Evolutionary conservation across 1,140 invertebrate genomes (phyloP).

Genomic region (Drosophila gunungcola): DNA sequence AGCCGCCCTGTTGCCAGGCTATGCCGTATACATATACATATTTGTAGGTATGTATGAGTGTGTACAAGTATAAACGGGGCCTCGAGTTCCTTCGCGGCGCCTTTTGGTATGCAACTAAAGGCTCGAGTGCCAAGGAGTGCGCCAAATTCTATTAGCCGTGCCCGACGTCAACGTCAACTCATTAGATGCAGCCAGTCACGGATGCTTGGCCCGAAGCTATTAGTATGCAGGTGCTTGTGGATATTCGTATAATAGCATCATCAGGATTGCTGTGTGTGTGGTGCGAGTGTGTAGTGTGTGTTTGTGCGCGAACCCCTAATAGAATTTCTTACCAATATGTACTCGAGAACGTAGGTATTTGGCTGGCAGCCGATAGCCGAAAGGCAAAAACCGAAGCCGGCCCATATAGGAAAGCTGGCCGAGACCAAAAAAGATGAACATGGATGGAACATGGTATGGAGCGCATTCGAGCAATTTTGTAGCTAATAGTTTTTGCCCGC

Average conservation of each 20-base stretch:
- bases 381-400: conserved; percentile 44
- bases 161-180: conserved; percentile 49
- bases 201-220: conserved; percentile 53
- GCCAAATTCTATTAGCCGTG: conserved; percentile 58
- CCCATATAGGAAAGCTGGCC: conserved; percentile 57
- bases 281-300: conserved; percentile 2
- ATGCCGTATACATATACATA: background rate
- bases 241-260: conserved; percentile 74
- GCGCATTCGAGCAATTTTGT: conserved; percentile 63
- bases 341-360: conserved; percentile 12
- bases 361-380: conserved; percentile 19
- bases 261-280: conserved; percentile 39
- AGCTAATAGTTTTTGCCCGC: conserved; percentile 64
- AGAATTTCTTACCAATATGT: conserved; percentile 55
- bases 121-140: conserved; percentile 40
- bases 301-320: conserved; percentile 44
- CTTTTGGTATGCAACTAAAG: conserved; percentile 66
- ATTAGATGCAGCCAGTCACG: conserved; percentile 58
- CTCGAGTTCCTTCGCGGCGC: conserved; percentile 28
- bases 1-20: conserved; percentile 33
- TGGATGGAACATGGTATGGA: conserved; percentile 33
- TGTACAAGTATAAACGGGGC: background rate
- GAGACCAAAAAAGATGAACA: conserved; percentile 45
- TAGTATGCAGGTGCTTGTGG: conserved; percentile 75
- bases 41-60: background rate